Base-by-base conservation (phyloP, 2,888 invertebrate species). In the Azorinus chamasolen region DNA sequence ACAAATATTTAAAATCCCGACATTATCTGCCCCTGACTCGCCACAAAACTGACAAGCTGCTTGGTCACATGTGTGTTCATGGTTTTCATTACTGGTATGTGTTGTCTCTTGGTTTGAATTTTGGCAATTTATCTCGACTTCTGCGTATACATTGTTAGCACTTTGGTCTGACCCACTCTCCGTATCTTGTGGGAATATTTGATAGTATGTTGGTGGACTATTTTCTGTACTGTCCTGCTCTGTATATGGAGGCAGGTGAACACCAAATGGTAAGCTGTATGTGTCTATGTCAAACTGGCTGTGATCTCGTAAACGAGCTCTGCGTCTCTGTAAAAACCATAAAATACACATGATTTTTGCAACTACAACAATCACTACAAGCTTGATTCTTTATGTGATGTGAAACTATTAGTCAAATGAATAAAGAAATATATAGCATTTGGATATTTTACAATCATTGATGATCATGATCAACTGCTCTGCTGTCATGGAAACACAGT, bases 251-350 rank as follows among this genome's bases (percentile, higher is more conserved):
- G 89, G 89, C 53, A 89, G 76, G 68, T 87, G 85, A 27, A 86
- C 84, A 46, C 89, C 88, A 68, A 87, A 86, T 16, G 89, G 89
- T 6, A 88, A 81, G 53, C 83, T 83, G 63, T 81, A 87, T 22
- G 87, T 84, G 51, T 89, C 89, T 20, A 86, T 70, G 59, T 88
- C 87, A 59, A 78, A 73, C 50, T 70, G 70, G 16, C 72, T 68
- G n/a, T 53, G 64, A 46, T 41, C 41, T 54, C 62, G 54, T 51
- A 69, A 78, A 41, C 78, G 59, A 5, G 69, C 37, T 59, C 78
- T 58, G 37, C 73, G 66, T 32, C 59, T 64, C 78, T 78, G 69
- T 6, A 73, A 69, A 41, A 24, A 39, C 12, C n/a, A n/a, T n/a
- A 54, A 32, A 24, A 54, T 32, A 54, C 27, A n/a, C 25, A 54